Conservation (phyloP, 2,113 vertebrate species). For the Pycnonotus jocosus region DNA sequence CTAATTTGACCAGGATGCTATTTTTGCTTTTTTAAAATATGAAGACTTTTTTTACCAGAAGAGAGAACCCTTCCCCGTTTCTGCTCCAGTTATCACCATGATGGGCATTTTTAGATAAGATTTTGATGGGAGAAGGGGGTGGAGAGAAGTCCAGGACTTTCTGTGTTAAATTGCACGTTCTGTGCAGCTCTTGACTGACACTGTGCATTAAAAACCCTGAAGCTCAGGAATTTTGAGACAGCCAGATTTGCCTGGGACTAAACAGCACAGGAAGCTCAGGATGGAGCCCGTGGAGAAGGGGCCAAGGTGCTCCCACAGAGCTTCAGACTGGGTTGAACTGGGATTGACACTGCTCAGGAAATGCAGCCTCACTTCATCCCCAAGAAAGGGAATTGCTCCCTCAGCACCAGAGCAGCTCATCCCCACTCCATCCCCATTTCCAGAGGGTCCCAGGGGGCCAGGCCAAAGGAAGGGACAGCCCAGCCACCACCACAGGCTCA, state of each 20-base stretch:
- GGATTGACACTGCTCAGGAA: neutral
- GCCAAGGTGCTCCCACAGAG: neutral
- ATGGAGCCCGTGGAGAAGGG: neutral
- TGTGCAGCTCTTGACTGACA: neutral
- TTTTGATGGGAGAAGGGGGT: neutral
- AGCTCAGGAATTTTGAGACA: neutral
- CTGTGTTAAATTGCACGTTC: neutral
- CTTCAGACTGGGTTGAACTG: neutral
- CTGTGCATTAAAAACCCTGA: neutral
- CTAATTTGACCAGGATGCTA: neutral
- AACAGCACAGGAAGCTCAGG: fast-evolving
- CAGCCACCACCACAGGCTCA: neutral
- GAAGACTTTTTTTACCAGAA: neutral
- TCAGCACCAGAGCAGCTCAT: neutral
- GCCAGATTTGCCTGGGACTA: neutral
- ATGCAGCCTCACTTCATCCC: neutral
- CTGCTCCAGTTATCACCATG: neutral
- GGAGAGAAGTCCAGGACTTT: neutral
- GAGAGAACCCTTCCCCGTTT: neutral
- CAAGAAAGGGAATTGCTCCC: neutral
- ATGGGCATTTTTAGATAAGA: neutral
- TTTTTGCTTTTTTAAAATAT: neutral
- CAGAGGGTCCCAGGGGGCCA: neutral
- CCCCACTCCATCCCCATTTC: neutral
- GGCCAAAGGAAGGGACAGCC: neutral